Base-by-base conservation (phyloP, 2,888 invertebrate species). In the Cryptus viduatorius region DNA sequence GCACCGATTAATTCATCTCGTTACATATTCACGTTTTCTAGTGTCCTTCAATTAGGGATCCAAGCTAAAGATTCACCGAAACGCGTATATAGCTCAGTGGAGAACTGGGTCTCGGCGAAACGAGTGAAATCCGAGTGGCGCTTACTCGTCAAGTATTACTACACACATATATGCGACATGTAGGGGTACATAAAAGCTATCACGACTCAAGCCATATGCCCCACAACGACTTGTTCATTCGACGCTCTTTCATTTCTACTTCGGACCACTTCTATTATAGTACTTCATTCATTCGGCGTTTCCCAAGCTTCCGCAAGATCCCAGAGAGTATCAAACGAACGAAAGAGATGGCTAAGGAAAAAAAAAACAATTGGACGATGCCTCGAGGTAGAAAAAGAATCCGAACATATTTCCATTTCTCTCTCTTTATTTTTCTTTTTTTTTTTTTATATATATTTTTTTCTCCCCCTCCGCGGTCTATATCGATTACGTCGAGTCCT, bases 21-120 rank as follows among this genome's bases (percentile, higher is more conserved):
- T 48, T 48, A 14, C 1, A 48, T 48, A 4, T 10, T 48, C 48
- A 1, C 48, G n/a, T 12, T 14, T n/a, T 12, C 48, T 14, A 48
- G n/a, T 12, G 44, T 67, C 24, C 67, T 19, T 67, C 67, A 67
- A 46, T 44, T 24, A 67, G 67, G 19, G 24, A 46, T 65, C 44
- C 48, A n/a, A 48, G 48, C n/a, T n/a, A 24, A 67, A 12, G 19
- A 19, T 37, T 42, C 3, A 24, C 19, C 0, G 42, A 44, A 42
- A 7, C 19, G 19, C 42, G 12, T 44, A 42, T 37, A 44, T 24
- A 53, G 8, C 19, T 19, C 42, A n/a, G 31, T 19, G 37, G 37
- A 53, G 16, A 37, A 16, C 37, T 7, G 53, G 14, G 4, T 56
- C 16, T 42, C 42, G 14, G 5, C 61, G 19, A 42, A 71, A 37